Evolutionary conservation across 2,888 invertebrate species (phyloP), one percentile per base, ranked within the genome.

Genomic region (Flexamia atlantica): DNA sequence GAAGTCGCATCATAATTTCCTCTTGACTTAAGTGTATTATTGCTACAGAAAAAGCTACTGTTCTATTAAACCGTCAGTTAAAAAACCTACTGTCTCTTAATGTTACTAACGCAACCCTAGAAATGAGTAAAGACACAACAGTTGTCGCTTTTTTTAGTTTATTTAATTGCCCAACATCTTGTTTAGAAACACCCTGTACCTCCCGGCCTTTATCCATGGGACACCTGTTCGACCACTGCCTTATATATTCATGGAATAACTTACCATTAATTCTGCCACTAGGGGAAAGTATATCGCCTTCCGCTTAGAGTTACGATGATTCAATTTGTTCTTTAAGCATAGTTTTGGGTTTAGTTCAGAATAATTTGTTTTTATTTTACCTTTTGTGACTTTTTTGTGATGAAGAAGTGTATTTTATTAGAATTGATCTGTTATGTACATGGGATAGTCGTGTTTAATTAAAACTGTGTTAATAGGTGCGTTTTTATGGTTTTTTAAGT

Each of bases 181-280:
- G n/a, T n/a, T n/a, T n/a, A n/a, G n/a, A n/a, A n/a, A n/a, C n/a
- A n/a, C n/a, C n/a, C n/a, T n/a, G n/a, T n/a, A n/a, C n/a, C n/a
- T n/a, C n/a, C n/a, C n/a, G n/a, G n/a, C n/a, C n/a, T n/a, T n/a
- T n/a, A n/a, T n/a, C n/a, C n/a, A n/a, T n/a, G n/a, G n/a, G n/a
- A n/a, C 57, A 57, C 57, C 57, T 57, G 57, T 25, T 57, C 20
- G 7, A 10, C 20, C 1, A 14, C 7, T 57, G 23, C 3, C 57
- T 20, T 57, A 23, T 12, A 57, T 57, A 57, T 57, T 57, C 57
- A 57, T 57, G 57, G 57, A 57, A 57, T 57, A 57, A 57, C 23
- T 57, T 57, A 57, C 23, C 57, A 14, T 20, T 4, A 5, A 14
- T 20, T 57, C 23, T 12, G 14, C 20, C 57, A 23, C 10, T 20